Evolutionary conservation across 2,888 invertebrate genomes (phyloP), one percentile per base, ranked within the genome.

Genomic region (Branchellion lobata): DNA sequence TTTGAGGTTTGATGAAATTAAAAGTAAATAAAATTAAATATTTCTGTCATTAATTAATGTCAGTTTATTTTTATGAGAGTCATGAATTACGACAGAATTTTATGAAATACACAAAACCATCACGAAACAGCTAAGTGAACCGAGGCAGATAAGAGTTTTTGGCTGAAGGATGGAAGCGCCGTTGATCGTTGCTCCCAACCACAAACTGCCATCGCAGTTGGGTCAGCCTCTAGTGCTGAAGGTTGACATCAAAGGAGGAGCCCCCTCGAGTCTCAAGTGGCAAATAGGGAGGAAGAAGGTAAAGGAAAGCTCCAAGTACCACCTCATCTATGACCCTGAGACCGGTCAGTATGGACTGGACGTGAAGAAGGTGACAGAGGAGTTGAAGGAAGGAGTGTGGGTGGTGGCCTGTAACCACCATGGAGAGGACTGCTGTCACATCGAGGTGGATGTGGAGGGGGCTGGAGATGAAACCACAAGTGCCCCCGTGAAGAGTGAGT

Each of bases 331-430:
- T 34, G 47, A 47, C 18, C 57, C 33, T 3, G 65, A 61, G 21
- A 61, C 29, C n/a, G n/a, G 47, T 18, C 29, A 68, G 14, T 57
- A 77, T 33, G 65, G 24, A 21, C 61, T 79, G 24, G 68, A 31
- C 0, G 36, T 79, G 21, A 61, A 74, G 33, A 79, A 68, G 27
- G 75, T 68, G 24, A 73, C 73, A 0, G 75, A 61, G 24, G 79
- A 79, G 36, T 68, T 79, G 47, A 68, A 74, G 27, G 75, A 79
- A 75, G 79, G 79, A 40, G 68, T 79, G 0, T 79, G 79, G 79
- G 75, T 79, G 29, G 75, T 75, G 14, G 79, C 79, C 14, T 65
- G 65, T 0, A 79, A 79, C 51, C 31, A n/a, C 40, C 29, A 27
- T 31, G 79, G 79, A 3, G 79, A 79, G 36, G 79, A 79, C 33